phyloP scores from a whole-genome alignment of 2,888 invertebrate genomes.

The Nyleta sp. region DNA sequence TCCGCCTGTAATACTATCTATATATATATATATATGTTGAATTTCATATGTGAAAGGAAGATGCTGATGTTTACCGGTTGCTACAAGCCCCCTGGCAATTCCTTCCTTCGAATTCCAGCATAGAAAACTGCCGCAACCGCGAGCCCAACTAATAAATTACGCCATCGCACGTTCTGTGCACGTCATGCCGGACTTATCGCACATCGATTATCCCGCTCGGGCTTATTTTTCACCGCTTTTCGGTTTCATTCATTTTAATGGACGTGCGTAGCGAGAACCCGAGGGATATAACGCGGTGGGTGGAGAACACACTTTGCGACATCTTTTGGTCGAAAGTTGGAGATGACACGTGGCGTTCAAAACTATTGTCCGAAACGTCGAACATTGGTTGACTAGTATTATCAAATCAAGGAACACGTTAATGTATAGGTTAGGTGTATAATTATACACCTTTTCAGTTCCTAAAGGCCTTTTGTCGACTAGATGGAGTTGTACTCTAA shows the following conservation, averaged over 20 bases:
- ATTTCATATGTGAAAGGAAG: conserved; percentile 68
- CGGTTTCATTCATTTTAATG: conserved; percentile 4
- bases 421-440: no score
- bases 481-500: no score
- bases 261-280: no score
- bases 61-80: conserved; percentile 63
- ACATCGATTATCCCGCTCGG: conserved; percentile 39
- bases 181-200: conserved; percentile 48
- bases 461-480: no score
- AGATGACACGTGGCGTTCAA: no score
- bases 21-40: conserved; percentile 48
- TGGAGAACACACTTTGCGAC: no score
- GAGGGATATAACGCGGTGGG: no score
- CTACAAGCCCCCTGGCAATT: conserved; percentile 58
- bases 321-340: no score
- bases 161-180: conserved; percentile 58
- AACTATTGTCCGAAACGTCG: no score
- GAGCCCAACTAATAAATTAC: conserved; percentile 62
- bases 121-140: conserved; percentile 61
- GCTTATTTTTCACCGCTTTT: conserved; percentile 42
- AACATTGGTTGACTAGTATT: no score
- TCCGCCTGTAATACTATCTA: conserved; percentile 40
- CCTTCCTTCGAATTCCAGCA: conserved; percentile 65
- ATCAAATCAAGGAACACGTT: no score
- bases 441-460: no score